Base-by-base conservation (phyloP, 2,797 vertebrate genomes). In the Phataginus tricuspis region DNA sequence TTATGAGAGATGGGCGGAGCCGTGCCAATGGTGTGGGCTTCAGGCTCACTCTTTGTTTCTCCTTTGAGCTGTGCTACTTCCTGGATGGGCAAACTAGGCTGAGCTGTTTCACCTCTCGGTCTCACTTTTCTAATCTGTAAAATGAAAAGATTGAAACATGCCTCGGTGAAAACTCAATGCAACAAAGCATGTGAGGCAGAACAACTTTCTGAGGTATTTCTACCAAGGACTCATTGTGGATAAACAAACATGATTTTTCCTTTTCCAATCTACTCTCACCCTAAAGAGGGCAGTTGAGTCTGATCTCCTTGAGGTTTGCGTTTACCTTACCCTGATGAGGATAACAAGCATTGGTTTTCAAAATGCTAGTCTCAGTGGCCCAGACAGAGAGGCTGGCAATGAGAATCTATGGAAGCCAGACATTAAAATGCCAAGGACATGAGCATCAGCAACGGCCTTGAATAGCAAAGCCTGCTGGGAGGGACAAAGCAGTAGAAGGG, bases 351-450 rank as follows among this genome's bases (percentile, higher is more conserved):
- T 57, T 79, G 21, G 1, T 66, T 86, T 91, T 88, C 72, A 86
- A 55, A 91, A 86, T 49, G 19, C 13, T 82, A 91, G 31, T 6
- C 11, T 80, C 2, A 15, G 66, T 55, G 37, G 31, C 59, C 34
- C 57, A 84, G 84, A 77, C 25, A 59, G 34, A 93, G 57, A 94
- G 16, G 69, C 86, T 79, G 31, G 11, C 69, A 75, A 19, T 78
- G 3, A 2, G 53, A 94, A 96, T 96, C 91, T 94, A 93, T 95
- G 83, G 94, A 95, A 77, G 69, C 19, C 93, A 34, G 37, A 91
- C 3, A 63, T 66, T 63, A 96, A 97, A 45, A 97, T 96, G 95
- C 91, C 94, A 94, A 98, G 97, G 94, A 53, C 64, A 12, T 84
- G 86, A 72, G 19, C 79, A 91, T 94, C 64, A 94, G 79, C 69